Base-by-base conservation (phyloP, 2,797 vertebrate species). In the Clarias fuscus region DNA sequence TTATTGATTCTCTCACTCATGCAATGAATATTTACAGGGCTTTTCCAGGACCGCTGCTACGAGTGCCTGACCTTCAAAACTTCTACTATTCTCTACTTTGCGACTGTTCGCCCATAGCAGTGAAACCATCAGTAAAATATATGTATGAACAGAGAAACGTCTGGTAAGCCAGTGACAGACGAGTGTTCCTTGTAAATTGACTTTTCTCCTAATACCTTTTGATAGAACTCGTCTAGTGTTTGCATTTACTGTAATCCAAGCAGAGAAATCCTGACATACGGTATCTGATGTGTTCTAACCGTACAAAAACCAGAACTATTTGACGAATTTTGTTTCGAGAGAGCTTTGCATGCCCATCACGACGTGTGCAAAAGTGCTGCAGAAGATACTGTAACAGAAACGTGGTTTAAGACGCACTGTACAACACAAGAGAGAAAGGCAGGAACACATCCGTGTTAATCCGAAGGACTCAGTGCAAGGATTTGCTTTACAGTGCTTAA, bases 1-100 rank as follows among this genome's bases (percentile, higher is more conserved):
- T 71, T 84, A 87, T 87, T 79, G 86, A 87, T 87, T 61, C 67
- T 40, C 72, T 86, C 78, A 75, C 7, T 59, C 48, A 82, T 27
- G 71, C 27, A 67, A 58, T 61, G 33, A 86, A 72, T 85, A 84
- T 87, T 84, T 86, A 84, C 76, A 65, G 64, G 70, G 62, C 80
- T 86, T 84, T 82, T 81, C 84, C 64, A 58, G 43, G 88, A 82
- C 68, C 43, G 53, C n/a, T 73, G 73, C 62, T n/a, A n/a, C 62
- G 48, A 64, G 65, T 81, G 24, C 40, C 27, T 86, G 82, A 90
- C 89, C 84, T 88, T 88, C 84, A 88, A 59, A 90, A 86, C 71
- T 83, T 86, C 85, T 62, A 78, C n/a, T 62, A 56, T 80, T 85
- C 61, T 30, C n/a, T n/a, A 78, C 14, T 40, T 76, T 87, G 62